Evolutionary conservation across 2,888 invertebrate species (phyloP).

Genomic region (Phanerotoma sp.): DNA sequence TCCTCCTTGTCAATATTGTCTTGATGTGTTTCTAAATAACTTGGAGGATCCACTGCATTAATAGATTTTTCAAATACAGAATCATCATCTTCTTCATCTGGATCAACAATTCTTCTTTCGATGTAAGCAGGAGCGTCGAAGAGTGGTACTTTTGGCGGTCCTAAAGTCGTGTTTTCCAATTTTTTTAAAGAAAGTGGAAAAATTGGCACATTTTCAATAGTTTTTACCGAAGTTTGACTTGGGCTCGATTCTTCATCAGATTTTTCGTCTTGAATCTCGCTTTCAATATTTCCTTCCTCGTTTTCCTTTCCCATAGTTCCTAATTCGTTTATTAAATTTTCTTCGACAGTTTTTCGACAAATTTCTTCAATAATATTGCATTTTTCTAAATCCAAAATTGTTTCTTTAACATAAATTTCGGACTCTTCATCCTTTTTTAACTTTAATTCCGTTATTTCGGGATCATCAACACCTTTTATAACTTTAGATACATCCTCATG

Average conservation of each 20-base stretch:
- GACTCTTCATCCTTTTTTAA: too few species aligned
- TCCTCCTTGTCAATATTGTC: too few species aligned
- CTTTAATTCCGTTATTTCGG: not conserved
- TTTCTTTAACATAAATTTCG: too few species aligned
- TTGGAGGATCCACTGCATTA: slow-evolving; percentile 16
- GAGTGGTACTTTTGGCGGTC: slow-evolving; percentile 32
- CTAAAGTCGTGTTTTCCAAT: slow-evolving; percentile 18
- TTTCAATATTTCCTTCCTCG: slow-evolving; percentile 2
- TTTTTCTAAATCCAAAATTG: too few species aligned
- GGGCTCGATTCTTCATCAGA: too few species aligned
- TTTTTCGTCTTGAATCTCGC: not conserved
- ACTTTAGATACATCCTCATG: not conserved
- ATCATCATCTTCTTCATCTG: slow-evolving; percentile 54
- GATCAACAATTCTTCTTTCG: slow-evolving; percentile 48
- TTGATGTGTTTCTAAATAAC: too few species aligned
- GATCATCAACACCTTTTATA: not conserved
- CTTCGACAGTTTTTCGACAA: not conserved
- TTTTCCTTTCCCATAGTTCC: slow-evolving; percentile 20
- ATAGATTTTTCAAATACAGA: slow-evolving; percentile 51
- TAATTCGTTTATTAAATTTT: too few species aligned
- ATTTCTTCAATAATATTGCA: too few species aligned
- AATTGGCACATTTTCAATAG: not conserved
- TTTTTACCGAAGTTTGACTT: too few species aligned
- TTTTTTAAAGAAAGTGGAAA: slow-evolving; percentile 3
- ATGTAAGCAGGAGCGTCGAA: slow-evolving; percentile 45